phyloP scores from a whole-genome alignment of 2,113 vertebrate species.

The Heterocephalus glaber region DNA sequence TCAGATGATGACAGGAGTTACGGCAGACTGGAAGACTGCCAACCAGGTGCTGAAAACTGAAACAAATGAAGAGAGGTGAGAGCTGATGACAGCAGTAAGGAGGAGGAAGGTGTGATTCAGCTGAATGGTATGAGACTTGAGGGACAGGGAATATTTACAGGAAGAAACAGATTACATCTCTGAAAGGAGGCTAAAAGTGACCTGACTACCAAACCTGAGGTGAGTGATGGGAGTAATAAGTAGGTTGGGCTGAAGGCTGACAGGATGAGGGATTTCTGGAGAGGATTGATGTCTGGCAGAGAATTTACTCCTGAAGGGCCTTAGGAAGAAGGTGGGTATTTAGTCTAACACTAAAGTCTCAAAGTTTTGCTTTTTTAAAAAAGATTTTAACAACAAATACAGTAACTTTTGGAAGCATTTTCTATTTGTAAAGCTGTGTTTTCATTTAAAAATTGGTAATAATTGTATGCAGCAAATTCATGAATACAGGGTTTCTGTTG shows the following conservation, averaged over 20 bases:
- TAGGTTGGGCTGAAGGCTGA: not conserved
- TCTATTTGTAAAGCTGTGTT: not conserved
- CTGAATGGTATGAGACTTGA: not conserved
- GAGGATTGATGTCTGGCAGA: not conserved
- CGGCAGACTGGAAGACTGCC: not conserved
- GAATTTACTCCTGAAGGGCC: not conserved
- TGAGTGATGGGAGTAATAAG: not conserved
- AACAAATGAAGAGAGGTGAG: not conserved
- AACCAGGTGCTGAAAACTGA: conserved; percentile 3
- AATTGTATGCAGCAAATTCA: not conserved
- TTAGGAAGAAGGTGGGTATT: not conserved
- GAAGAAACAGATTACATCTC: not conserved
- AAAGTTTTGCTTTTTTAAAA: not conserved
- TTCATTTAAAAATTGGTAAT: conserved; percentile 1
- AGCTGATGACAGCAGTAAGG: not conserved
- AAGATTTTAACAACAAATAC: not conserved
- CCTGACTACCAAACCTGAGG: not conserved
- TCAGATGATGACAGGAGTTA: not conserved
- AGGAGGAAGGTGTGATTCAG: not conserved
- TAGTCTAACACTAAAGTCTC: not conserved
- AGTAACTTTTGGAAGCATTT: not conserved
- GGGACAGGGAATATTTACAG: not conserved
- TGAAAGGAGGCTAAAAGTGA: not conserved
- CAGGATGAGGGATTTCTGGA: not conserved
- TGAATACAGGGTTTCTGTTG: not conserved